Evolutionary conservation across 2,797 vertebrate genomes (phyloP).

Genomic region (Enteromius afrohamiltoni): DNA sequence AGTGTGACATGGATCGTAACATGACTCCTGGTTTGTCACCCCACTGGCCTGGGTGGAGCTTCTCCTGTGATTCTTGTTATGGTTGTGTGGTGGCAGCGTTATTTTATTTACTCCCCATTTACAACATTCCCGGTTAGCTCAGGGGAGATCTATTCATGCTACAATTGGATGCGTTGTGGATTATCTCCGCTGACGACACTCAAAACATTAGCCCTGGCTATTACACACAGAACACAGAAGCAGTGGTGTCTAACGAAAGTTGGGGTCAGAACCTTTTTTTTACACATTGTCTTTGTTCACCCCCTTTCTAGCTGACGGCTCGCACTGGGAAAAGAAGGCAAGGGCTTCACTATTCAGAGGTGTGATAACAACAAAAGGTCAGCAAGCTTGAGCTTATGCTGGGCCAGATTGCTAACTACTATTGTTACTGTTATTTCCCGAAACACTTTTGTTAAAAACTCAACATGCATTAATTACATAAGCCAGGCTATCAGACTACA

Average conservation of each 20-base stretch:
- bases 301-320: background rate
- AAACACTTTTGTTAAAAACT: background rate
- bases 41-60: no score
- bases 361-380: slow-evolving; percentile 1
- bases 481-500: background rate
- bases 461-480: background rate
- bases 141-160: background rate
- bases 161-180: no score
- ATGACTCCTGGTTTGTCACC: no score
- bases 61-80: no score
- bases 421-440: no score
- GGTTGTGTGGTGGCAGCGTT: no score
- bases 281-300: background rate
- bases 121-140: background rate
- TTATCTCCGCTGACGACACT: no score
- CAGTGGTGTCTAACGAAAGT: background rate
- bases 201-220: background rate
- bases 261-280: no score
- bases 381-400: background rate
- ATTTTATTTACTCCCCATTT: background rate
- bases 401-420: background rate
- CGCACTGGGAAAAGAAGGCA: background rate
- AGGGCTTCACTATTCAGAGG: background rate
- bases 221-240: background rate
- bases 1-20: no score